Conservation (phyloP, 2,113 vertebrate species). For the Morone chrysops region DNA sequence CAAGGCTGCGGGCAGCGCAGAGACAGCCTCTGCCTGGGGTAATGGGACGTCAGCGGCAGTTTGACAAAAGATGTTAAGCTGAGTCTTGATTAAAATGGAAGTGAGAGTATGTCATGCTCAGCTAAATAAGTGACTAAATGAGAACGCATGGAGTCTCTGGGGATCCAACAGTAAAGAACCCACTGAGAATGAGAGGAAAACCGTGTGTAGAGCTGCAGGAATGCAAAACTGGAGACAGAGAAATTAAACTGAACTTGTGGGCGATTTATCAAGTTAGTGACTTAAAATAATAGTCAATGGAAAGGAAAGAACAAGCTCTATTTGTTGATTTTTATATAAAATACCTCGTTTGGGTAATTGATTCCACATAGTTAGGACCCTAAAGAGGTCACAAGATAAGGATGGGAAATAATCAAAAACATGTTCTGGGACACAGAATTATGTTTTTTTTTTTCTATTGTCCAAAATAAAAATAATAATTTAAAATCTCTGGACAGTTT, state of each 20-base stretch:
- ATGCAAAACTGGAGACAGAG: slow-evolving; percentile 36
- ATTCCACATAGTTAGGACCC: no score
- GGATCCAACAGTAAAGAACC: slow-evolving; percentile 14
- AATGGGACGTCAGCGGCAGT: slow-evolving; percentile 43
- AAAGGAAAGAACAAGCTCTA: not conserved
- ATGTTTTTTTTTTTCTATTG: not conserved
- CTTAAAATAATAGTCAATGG: not conserved
- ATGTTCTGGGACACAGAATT: not conserved
- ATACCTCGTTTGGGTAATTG: not conserved
- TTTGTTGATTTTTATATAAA: not conserved
- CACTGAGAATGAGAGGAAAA: not conserved
- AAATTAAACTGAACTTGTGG: not conserved
- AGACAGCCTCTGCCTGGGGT: slow-evolving; percentile 10
- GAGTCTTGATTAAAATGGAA: slow-evolving; percentile 54
- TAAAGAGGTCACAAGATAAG: not conserved
- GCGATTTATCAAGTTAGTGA: slow-evolving; percentile 2
- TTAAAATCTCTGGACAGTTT: not conserved
- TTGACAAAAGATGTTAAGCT: slow-evolving; percentile 44
- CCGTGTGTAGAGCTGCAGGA: slow-evolving; percentile 21
- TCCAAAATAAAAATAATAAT: not conserved
- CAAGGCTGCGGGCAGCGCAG: slow-evolving; percentile 24
- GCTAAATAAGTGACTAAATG: slow-evolving; percentile 35
- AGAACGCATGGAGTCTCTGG: slow-evolving; percentile 21
- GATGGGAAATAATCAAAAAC: not conserved
- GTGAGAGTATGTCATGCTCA: slow-evolving; percentile 27